A percentile compares a stretch with the other conserved stretches of the same genome.
phyloP scores from a whole-genome alignment of 2,113 vertebrate genomes.

The Phyllopteryx taeniolatus region DNA sequence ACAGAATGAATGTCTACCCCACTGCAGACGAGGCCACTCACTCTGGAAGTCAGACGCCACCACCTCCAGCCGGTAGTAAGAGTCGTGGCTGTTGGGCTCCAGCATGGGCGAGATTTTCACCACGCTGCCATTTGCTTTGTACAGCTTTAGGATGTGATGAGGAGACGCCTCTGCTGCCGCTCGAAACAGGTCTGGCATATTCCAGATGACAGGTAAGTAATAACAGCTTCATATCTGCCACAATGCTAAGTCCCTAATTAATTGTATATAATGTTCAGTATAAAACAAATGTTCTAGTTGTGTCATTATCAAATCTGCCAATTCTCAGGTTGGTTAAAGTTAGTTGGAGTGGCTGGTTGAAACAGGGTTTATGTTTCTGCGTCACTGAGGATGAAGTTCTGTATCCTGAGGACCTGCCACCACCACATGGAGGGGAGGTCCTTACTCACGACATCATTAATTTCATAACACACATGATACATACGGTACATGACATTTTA shows the following conservation, averaged over 20 bases:
- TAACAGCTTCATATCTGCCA: neutral
- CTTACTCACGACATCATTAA: neutral
- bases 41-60: conserved; percentile 56
- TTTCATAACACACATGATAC: neutral
- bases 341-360: neutral
- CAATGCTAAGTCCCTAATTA: neutral
- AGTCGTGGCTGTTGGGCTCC: conserved; percentile 50
- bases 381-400: conserved; percentile 5
- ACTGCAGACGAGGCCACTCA: conserved; percentile 18
- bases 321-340: neutral
- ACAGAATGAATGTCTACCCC: neutral
- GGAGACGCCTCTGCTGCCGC: conserved; percentile 61
- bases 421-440: conserved; percentile 31
- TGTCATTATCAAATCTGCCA: neutral
- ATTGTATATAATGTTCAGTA: neutral
- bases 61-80: conserved; percentile 59
- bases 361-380: conserved; percentile 4
- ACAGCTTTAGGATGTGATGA: conserved; percentile 68
- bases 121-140: conserved; percentile 46
- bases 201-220: neutral
- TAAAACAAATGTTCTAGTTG: neutral
- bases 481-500: neutral
- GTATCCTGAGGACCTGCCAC: conserved; percentile 36
- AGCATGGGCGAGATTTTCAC: conserved; percentile 64
- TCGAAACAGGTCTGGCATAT: conserved; percentile 54